Conservation (phyloP, 2,797 vertebrate genomes). For the Crenichthys baileyi region DNA sequence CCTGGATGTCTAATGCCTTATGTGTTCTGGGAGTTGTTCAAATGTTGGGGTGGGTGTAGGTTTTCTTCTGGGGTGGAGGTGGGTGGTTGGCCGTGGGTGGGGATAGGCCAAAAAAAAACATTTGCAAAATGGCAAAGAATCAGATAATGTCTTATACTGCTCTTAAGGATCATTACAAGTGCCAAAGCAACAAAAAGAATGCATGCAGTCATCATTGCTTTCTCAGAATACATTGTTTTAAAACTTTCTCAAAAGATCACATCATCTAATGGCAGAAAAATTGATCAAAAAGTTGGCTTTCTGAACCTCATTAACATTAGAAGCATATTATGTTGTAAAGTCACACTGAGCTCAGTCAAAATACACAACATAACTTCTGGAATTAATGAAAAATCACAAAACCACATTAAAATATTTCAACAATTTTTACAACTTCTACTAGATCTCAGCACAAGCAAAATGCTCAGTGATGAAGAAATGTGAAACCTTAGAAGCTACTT, state of each 20-base stretch:
- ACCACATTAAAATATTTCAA: neutral
- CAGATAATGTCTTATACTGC: neutral
- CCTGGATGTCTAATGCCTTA: no score
- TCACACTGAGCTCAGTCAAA: constrained; percentile 31
- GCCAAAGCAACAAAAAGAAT: constrained; percentile 2
- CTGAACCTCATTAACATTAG: constrained; percentile 47
- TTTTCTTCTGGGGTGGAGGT: no score
- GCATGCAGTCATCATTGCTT: neutral
- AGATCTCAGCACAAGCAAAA: constrained; percentile 9
- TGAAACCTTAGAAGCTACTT: neutral
- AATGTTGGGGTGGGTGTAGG: no score
- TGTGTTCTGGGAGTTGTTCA: no score
- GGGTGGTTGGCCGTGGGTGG: no score
- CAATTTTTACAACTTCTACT: neutral
- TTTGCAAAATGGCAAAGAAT: neutral
- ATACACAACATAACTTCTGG: constrained; percentile 19
- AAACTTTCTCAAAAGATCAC: constrained; percentile 3
- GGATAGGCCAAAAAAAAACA: no score
- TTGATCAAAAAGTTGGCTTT: constrained; percentile 19
- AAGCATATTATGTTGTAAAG: constrained; percentile 24
- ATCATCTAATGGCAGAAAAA: constrained; percentile 28
- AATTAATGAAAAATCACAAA: constrained; percentile 14
- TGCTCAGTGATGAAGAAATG: constrained; percentile 1
- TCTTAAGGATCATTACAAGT: neutral
- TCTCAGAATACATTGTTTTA: neutral